Evolutionary conservation across 2,888 invertebrate genomes (phyloP).

Genomic region (Cremastobaeus sp.): DNA sequence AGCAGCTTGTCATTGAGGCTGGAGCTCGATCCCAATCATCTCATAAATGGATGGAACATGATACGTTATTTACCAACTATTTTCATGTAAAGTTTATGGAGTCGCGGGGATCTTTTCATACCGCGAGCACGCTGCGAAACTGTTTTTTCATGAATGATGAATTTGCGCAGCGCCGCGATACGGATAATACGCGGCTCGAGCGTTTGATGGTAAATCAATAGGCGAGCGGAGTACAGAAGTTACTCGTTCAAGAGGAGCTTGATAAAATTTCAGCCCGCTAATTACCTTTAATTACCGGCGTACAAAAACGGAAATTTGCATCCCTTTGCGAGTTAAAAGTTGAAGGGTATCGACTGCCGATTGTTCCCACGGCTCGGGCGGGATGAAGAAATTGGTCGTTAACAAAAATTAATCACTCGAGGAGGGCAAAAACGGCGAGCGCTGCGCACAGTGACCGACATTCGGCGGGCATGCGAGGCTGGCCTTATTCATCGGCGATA

Average conservation of each 20-base stretch:
- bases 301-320: neutral
- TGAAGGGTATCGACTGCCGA: neutral
- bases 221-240: slow-evolving; percentile 1
- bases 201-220: slow-evolving; percentile 35
- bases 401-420: slow-evolving; percentile 13
- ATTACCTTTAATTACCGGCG: slow-evolving; percentile 21
- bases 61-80: slow-evolving; percentile 36
- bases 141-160: slow-evolving; percentile 36
- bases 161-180: slow-evolving; percentile 1
- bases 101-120: slow-evolving; percentile 11
- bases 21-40: slow-evolving; percentile 37
- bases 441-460: slow-evolving; percentile 16
- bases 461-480: slow-evolving; percentile 6
- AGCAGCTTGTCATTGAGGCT: slow-evolving; percentile 38
- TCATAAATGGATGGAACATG: slow-evolving; percentile 30
- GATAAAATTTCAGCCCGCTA: slow-evolving; percentile 15
- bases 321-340: neutral
- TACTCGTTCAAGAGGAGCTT: neutral
- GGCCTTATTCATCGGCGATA: slow-evolving; percentile 3
- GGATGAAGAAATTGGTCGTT: slow-evolving; percentile 9
- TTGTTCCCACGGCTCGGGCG: neutral
- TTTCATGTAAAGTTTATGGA: slow-evolving; percentile 32
- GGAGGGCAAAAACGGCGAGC: neutral
- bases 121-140: slow-evolving; percentile 1
- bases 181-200: neutral